These are phyloP conservation scores for Halcyon senegalensis DNA, from an alignment of 2,113 vertebrate genomes.

Conservation along the genomic window DNA sequence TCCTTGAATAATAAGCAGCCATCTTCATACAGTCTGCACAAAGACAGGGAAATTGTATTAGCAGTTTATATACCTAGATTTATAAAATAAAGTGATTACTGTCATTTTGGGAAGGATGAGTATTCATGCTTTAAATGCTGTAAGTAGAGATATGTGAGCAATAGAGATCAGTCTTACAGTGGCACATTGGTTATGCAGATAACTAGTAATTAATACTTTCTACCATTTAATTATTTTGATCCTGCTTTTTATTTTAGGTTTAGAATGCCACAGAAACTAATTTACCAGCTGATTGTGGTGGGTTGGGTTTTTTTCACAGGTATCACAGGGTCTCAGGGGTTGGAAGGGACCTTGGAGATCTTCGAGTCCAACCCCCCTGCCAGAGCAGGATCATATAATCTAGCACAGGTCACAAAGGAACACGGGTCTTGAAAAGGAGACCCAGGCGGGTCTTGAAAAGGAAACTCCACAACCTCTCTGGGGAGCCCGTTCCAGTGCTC, in stretches of 20 bases:
- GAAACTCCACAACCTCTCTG: too few relatives aligned
- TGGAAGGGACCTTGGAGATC: too few relatives aligned
- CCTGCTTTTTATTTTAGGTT: background rate
- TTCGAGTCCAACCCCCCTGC: too few relatives aligned
- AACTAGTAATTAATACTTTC: background rate
- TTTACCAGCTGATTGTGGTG: background rate
- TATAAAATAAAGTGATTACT: background rate
- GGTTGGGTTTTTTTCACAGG: background rate
- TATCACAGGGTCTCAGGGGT: too few relatives aligned
- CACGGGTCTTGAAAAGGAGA: too few relatives aligned
- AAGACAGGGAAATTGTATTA: background rate
- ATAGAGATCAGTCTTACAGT: background rate
- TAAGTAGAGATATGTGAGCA: background rate
- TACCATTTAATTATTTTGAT: background rate
- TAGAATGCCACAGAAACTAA: background rate
- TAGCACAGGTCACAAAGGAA: too few relatives aligned
- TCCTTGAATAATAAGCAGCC: background rate
- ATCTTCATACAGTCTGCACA: background rate
- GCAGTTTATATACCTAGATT: background rate
- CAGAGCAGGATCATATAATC: too few relatives aligned
- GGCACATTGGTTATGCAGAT: background rate
- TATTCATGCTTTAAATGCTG: background rate
- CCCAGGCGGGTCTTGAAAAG: too few relatives aligned
- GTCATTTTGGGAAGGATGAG: background rate
- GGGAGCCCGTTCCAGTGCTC: too few relatives aligned